A percentile compares a stretch with the other conserved stretches of the same genome.
These are phyloP conservation scores for Alloplasta piceator DNA, from an alignment of 2,888 invertebrate genomes.

Conservation along the genomic window DNA sequence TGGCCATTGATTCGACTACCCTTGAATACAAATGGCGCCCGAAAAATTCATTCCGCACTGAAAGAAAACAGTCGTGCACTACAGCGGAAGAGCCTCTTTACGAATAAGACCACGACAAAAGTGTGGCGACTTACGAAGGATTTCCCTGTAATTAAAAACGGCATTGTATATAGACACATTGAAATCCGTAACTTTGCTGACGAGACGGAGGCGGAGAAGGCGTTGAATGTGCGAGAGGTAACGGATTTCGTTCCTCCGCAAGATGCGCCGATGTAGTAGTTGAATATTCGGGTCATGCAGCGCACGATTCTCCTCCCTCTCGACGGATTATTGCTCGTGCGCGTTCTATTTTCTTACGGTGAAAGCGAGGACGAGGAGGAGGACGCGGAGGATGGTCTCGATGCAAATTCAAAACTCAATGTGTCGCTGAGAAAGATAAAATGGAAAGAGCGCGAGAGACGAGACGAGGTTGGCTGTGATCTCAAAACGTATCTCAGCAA, in stretches of 20 bases:
- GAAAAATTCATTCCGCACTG: no score
- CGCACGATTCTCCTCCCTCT: constrained; percentile 27
- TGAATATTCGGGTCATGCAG: constrained; percentile 51
- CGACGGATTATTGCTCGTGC: constrained; percentile 27
- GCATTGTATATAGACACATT: neutral
- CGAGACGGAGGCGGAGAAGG: neutral
- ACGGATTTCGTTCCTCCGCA: neutral
- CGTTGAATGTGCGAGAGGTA: constrained; percentile 2
- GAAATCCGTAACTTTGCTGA: neutral
- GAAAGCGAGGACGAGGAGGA: no score
- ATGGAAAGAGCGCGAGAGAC: constrained; percentile 10
- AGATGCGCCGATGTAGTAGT: neutral
- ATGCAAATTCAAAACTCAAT: constrained; percentile 52
- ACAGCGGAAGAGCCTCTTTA: no score
- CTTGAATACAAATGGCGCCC: no score
- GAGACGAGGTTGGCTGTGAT: constrained; percentile 11
- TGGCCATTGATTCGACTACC: no score
- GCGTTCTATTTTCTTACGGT: constrained; percentile 38
- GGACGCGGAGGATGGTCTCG: constrained; percentile 10
- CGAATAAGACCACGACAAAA: no score
- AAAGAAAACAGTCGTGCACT: no score
- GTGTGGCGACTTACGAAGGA: no score
- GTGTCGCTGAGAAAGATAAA: constrained; percentile 27
- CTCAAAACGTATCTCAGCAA: constrained; percentile 33
- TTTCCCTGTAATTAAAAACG: neutral